These are phyloP conservation scores for Hyles euphorbiae DNA, from an alignment of 1,140 invertebrate species.

Conservation along the genomic window DNA sequence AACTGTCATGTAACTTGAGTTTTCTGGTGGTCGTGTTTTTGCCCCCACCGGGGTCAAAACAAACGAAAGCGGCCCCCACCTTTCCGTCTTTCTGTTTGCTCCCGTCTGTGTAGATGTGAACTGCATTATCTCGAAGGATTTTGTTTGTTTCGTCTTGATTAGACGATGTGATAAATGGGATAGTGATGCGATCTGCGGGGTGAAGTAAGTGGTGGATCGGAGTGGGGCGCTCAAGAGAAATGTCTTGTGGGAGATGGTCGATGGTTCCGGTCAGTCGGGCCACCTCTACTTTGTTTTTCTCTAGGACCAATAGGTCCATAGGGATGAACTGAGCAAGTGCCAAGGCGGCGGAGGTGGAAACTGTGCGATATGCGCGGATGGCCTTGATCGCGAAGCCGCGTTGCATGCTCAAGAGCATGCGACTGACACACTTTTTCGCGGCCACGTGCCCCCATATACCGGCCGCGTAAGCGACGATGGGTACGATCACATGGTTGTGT, in stretches of 20 bases:
- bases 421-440: too few relatives aligned
- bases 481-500: too few relatives aligned
- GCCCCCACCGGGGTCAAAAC: background rate
- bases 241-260: constrained; percentile 4
- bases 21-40: too few relatives aligned
- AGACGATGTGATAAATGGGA: background rate
- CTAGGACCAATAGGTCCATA: constrained; percentile 12
- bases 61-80: constrained; percentile 13
- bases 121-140: background rate
- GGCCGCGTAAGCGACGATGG: too few relatives aligned
- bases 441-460: too few relatives aligned
- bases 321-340: constrained; percentile 11
- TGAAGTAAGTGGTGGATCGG: constrained; percentile 8
- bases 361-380: constrained; percentile 13
- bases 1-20: too few relatives aligned
- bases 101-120: constrained; percentile 17
- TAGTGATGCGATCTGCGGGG: constrained; percentile 1
- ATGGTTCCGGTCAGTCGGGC: background rate
- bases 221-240: constrained; percentile 3
- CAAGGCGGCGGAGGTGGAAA: constrained; percentile 10
- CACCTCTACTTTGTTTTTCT: constrained; percentile 5
- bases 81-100: background rate
- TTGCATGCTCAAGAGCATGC: background rate
- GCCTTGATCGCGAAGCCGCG: constrained; percentile 13
- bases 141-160: background rate